Conservation (phyloP, 2,888 invertebrate species). For the Megamerina dolium region DNA sequence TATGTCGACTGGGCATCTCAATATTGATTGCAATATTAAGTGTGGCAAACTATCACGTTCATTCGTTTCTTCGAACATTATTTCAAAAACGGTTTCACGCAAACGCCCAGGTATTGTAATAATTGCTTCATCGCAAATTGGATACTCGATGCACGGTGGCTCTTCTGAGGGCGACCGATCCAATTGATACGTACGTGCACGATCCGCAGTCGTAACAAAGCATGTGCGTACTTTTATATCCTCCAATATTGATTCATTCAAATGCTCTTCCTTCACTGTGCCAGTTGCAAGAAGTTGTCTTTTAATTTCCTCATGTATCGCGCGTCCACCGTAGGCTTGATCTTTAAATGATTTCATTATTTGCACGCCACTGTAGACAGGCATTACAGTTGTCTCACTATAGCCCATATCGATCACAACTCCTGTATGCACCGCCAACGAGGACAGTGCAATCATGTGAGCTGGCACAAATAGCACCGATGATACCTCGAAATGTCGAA, state of each 20-base stretch:
- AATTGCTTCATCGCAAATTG: constrained; percentile 58
- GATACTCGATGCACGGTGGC: constrained; percentile 61
- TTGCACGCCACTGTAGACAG: constrained; percentile 82
- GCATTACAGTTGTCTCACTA: constrained; percentile 72
- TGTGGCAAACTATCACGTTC: constrained; percentile 77
- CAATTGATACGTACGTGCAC: constrained; percentile 55
- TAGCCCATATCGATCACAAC: constrained; percentile 87
- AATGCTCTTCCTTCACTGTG: constrained; percentile 41
- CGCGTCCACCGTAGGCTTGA: constrained; percentile 68
- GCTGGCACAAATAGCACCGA: constrained; percentile 77
- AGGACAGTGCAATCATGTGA: constrained; percentile 76
- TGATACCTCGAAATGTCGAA: constrained; percentile 84
- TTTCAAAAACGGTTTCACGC: constrained; percentile 77
- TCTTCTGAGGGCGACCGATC: constrained; percentile 48
- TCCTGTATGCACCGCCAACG: constrained; percentile 74
- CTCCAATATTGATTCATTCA: constrained; percentile 60
- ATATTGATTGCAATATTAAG: constrained; percentile 75
- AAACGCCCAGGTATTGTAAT: constrained; percentile 62
- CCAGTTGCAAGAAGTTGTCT: constrained; percentile 51
- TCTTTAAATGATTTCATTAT: constrained; percentile 79
- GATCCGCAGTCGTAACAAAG: constrained; percentile 72
- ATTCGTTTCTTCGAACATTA: constrained; percentile 78
- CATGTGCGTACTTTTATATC: constrained; percentile 81
- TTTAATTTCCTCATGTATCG: constrained; percentile 61
- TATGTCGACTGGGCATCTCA: constrained; percentile 77